These are phyloP conservation scores for Coendou prehensilis DNA, from an alignment of 2,797 vertebrate genomes.

Conservation along the genomic window DNA sequence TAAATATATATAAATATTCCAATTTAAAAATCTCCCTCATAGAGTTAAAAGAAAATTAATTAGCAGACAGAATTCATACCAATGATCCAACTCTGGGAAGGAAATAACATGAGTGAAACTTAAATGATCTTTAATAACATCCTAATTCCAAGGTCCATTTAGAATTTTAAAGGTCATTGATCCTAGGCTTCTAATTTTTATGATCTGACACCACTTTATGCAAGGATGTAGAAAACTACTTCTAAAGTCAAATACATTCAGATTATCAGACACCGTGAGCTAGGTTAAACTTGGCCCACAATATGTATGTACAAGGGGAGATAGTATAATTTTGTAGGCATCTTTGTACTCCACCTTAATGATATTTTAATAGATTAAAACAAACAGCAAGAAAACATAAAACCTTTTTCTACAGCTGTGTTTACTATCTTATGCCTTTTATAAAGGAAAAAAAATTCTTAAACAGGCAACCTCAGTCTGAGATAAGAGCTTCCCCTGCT, in stretches of 20 bases:
- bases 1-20: conserved; percentile 83
- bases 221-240: conserved; percentile 62
- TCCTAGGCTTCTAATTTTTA: conserved; percentile 75
- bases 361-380: conserved; percentile 87
- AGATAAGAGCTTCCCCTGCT: conserved; percentile 90
- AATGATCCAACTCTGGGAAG: conserved; percentile 56
- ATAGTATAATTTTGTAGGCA: conserved; percentile 71
- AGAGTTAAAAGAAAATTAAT: conserved; percentile 85
- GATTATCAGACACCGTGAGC: background rate
- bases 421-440: conserved; percentile 88
- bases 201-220: conserved; percentile 42
- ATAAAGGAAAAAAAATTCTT: conserved; percentile 76
- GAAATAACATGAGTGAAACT: conserved; percentile 77
- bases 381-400: conserved; percentile 87
- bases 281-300: background rate
- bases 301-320: background rate
- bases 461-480: conserved; percentile 87
- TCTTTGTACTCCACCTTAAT: conserved; percentile 85
- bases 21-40: conserved; percentile 73
- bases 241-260: conserved; percentile 67
- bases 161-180: conserved; percentile 79
- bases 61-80: conserved; percentile 78
- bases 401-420: conserved; percentile 89
- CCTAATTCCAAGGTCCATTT: conserved; percentile 79
- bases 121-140: conserved; percentile 77